These are phyloP conservation scores for Amphimallon solstitiale DNA, from an alignment of 2,888 invertebrate species.

Conservation along the genomic window DNA sequence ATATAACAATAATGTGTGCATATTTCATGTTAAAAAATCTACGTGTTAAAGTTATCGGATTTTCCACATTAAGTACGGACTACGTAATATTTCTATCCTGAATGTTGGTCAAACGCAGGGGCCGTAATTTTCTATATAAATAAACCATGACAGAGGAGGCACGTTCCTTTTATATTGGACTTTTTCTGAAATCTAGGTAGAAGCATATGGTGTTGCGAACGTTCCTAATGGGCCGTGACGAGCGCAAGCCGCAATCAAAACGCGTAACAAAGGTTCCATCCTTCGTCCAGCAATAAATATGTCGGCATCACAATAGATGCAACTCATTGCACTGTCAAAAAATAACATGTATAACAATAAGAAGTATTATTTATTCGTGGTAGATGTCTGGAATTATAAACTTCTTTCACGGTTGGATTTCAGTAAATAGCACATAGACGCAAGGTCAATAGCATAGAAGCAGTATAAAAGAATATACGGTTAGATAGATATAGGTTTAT, in stretches of 20 bases:
- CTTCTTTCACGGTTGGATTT: constrained; percentile 9
- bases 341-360: constrained; percentile 29
- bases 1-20: too few species aligned
- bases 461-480: constrained; percentile 17
- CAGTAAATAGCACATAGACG: constrained; percentile 29
- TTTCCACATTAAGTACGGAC: too few species aligned
- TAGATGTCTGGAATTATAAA: constrained; percentile 27
- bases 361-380: constrained; percentile 24
- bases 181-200: constrained; percentile 29
- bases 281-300: constrained; percentile 29
- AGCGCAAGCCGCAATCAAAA: constrained; percentile 33
- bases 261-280: constrained; percentile 32
- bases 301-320: constrained; percentile 28
- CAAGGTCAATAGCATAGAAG: constrained; percentile 21
- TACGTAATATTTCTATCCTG: too few species aligned
- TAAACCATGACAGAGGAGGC: constrained; percentile 31
- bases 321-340: constrained; percentile 33
- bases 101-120: constrained; percentile 8
- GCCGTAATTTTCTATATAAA: constrained; percentile 26
- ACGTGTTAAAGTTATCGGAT: too few species aligned
- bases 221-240: constrained; percentile 31
- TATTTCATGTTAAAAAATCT: too few species aligned
- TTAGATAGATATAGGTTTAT: constrained; percentile 25
- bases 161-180: constrained; percentile 26
- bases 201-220: constrained; percentile 22